Evolutionary conservation across 2,113 vertebrate genomes (phyloP), one percentile per base, ranked within the genome.

Genomic region (Saimiri boliviensis): DNA sequence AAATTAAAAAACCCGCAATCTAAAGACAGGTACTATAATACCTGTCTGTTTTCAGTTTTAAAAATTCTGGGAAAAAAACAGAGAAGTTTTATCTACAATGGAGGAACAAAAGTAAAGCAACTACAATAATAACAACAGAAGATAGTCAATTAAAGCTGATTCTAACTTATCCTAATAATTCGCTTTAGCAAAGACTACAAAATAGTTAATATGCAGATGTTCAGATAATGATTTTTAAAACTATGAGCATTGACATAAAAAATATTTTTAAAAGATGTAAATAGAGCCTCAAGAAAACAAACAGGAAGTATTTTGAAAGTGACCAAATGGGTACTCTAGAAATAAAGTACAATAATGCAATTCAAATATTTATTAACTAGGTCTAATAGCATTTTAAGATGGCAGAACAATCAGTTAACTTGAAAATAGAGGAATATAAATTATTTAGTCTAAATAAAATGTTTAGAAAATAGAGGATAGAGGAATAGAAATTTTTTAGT

Each of bases 1-100:
- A 9, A 56, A 23, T 23, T 8, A 23, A 56, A 23, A 56, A 56
- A 56, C 0, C 0, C 0, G 3, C 8, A 56, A 56, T 23, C 21
- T 56, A 56, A 56, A 56, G 8, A 23, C 8, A 56, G 21, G 8
- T 56, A 56, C 54, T 8, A 7, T 56, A 56, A 56, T 21, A 56
- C 21, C n/a, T n/a, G n/a, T n/a, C n/a, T n/a, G 20, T 21, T 56
- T 56, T 8, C 20, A 8, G 19, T 56, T 56, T 56, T 3, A 56
- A 21, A 56, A 56, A 8, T 21, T 20, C 54, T 56, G 20, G 54
- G 8, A 56, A 56, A 56, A 56, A 21, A 56, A n/a, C 52, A 54
- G 54, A 56, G 54, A 21, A 56, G 54, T 71, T 4, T 71, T 4
- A 71, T 40, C n/a, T 71, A 37, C 21, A 10, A 21, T 71, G 19